A percentile compares a stretch with the other conserved stretches of the same genome.
These are phyloP conservation scores for Setophaga kirtlandii DNA, from an alignment of 2,113 vertebrate genomes.

Conservation along the genomic window DNA sequence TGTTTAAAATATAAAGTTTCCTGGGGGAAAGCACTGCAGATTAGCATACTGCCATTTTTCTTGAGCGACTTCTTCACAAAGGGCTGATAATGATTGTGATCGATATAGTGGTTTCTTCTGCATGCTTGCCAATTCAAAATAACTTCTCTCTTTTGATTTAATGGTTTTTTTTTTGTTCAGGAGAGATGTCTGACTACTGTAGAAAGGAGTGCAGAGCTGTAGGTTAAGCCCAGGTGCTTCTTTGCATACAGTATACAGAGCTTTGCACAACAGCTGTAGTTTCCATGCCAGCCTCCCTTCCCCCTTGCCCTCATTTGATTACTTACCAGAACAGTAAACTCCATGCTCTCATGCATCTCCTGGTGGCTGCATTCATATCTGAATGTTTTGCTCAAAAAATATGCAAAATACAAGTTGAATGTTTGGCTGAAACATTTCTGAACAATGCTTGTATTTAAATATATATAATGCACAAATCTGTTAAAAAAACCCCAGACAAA, in stretches of 20 bases:
- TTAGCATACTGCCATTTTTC: neutral
- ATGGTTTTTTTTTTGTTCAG: neutral
- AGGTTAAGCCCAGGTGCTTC: neutral
- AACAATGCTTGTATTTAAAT: neutral
- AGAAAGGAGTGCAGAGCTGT: neutral
- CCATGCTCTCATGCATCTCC: neutral
- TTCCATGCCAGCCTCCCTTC: neutral
- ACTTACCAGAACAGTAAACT: neutral
- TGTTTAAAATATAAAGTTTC: neutral
- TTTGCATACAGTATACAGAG: neutral
- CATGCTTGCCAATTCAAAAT: neutral
- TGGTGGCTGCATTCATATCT: neutral
- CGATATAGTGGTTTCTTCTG: neutral
- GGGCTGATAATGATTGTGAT: neutral
- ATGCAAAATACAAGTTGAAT: neutral
- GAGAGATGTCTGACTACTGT: neutral
- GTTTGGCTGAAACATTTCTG: neutral
- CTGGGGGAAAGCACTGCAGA: neutral
- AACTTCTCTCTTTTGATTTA: neutral
- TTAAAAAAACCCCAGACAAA: rapidly evolving
- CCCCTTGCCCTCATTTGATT: neutral
- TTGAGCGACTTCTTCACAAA: neutral
- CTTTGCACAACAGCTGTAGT: neutral
- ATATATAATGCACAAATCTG: neutral
- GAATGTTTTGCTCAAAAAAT: neutral